A percentile compares a stretch with the other conserved stretches of the same genome.
phyloP scores from a whole-genome alignment of 2,113 vertebrate species.

The Malaclemys terrapin region DNA sequence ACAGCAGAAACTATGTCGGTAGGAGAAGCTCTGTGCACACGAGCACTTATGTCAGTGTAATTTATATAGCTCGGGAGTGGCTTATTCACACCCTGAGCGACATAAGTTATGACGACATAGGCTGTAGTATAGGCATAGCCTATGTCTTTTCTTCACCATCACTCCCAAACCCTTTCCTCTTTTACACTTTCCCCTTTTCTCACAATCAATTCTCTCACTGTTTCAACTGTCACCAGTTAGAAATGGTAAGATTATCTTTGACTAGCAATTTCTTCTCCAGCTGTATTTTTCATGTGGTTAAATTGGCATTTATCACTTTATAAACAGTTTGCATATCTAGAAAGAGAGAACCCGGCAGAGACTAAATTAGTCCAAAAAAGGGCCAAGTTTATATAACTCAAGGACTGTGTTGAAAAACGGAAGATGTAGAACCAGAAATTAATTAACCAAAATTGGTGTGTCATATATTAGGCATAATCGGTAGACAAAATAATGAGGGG shows the following conservation, averaged over 20 bases:
- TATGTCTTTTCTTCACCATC: slow-evolving; percentile 15
- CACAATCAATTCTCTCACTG: background rate
- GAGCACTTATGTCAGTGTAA: too few relatives aligned
- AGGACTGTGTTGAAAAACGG: too few relatives aligned
- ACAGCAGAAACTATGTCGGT: too few relatives aligned
- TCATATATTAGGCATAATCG: too few relatives aligned
- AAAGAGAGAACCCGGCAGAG: background rate
- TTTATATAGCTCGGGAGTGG: too few relatives aligned
- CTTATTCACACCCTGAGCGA: too few relatives aligned
- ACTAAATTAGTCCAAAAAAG: background rate
- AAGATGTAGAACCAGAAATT: too few relatives aligned
- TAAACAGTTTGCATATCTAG: background rate
- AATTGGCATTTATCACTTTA: background rate
- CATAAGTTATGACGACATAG: too few relatives aligned
- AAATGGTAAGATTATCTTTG: background rate
- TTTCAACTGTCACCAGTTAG: background rate
- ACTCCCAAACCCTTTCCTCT: background rate
- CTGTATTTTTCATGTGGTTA: background rate
- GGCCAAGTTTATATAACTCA: background rate
- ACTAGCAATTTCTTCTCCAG: background rate
- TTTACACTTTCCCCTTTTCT: background rate
- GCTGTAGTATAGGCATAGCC: too few relatives aligned
- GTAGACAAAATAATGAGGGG: too few relatives aligned
- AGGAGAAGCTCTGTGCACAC: too few relatives aligned
- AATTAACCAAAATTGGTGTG: too few relatives aligned